Conservation (phyloP, 2,888 invertebrate species). For the Zonitis immaculata region DNA sequence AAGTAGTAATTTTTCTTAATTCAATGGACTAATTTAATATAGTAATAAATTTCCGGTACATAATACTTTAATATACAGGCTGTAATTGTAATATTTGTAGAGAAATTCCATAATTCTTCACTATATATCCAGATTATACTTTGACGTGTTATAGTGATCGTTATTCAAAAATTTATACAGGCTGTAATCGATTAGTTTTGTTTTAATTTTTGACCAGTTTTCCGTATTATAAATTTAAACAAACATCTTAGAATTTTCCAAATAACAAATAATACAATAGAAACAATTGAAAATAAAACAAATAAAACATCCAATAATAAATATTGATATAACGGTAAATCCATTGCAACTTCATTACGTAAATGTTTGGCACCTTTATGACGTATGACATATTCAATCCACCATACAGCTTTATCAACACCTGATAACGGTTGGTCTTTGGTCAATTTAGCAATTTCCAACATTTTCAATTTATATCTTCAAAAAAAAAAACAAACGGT, state of each 20-base stretch:
- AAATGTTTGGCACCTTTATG: conserved; percentile 27
- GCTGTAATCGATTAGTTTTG: neutral
- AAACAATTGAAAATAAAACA: neutral
- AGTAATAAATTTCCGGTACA: no score
- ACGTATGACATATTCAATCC: conserved; percentile 29
- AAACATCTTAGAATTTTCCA: neutral
- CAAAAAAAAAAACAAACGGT: neutral
- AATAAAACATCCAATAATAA: conserved; percentile 23
- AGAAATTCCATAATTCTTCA: no score
- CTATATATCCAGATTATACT: no score
- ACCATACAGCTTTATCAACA: conserved; percentile 26
- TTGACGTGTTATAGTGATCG: no score
- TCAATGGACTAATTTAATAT: no score
- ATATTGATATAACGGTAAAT: conserved; percentile 26
- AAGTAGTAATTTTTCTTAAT: no score
- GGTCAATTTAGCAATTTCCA: conserved; percentile 23
- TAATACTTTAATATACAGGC: no score
- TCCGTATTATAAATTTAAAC: neutral
- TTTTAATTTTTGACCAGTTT: neutral
- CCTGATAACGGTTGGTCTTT: conserved; percentile 23
- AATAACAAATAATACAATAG: neutral
- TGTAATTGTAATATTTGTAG: no score
- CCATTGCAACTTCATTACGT: conserved; percentile 17
- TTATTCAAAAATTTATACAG: no score
- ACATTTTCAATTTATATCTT: conserved; percentile 25